A percentile compares a stretch with the other conserved stretches of the same genome.
Conservation (phyloP, 2,888 invertebrate genomes). For the Calameuta filiformis region DNA sequence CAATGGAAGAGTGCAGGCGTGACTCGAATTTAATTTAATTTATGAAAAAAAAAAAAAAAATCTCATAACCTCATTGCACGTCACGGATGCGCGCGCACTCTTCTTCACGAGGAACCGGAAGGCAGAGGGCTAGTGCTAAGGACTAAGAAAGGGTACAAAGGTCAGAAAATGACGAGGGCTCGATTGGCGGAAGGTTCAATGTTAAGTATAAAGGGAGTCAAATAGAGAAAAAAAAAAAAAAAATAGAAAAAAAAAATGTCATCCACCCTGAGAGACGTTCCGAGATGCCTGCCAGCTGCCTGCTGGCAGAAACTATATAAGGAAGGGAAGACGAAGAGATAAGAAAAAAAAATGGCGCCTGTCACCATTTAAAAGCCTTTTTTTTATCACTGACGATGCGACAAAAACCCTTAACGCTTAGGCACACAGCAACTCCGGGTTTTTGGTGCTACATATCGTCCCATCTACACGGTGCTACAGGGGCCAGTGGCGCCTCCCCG, state of each 20-base stretch:
- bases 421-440: slow-evolving; percentile 63
- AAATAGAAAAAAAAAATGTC: neutral
- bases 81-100: neutral
- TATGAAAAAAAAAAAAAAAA: too few relatives aligned
- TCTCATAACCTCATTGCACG: neutral
- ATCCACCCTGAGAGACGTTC: neutral
- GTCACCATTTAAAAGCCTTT: neutral
- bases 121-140: neutral
- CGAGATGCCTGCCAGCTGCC: neutral
- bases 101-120: neutral
- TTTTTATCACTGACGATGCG: slow-evolving; percentile 5
- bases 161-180: neutral
- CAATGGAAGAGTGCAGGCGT: neutral
- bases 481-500: slow-evolving; percentile 60
- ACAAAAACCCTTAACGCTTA: slow-evolving; percentile 37
- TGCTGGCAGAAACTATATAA: neutral
- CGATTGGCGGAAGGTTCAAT: neutral
- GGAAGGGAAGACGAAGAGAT: neutral
- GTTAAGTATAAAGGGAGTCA: neutral
- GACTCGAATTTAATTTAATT: neutral
- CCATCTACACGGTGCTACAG: slow-evolving; percentile 59
- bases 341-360: neutral
- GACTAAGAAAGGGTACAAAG: neutral
- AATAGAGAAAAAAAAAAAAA: too few relatives aligned
- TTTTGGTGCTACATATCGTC: slow-evolving; percentile 65